These are phyloP conservation scores for Sphaeramia orbicularis DNA, from an alignment of 2,797 vertebrate species.

Conservation along the genomic window DNA sequence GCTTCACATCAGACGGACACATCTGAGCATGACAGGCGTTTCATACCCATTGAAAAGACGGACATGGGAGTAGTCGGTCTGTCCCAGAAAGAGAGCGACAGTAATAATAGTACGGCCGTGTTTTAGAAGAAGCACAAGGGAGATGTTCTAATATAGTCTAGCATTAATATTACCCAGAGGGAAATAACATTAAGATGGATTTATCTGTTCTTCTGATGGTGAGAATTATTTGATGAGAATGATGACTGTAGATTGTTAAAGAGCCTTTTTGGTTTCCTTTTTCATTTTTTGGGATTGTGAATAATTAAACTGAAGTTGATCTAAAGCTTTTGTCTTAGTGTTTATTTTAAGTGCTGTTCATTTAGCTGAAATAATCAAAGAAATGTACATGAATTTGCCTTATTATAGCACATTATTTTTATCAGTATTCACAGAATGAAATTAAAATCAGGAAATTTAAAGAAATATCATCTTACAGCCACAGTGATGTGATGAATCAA, in stretches of 20 bases:
- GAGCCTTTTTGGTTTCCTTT: slow-evolving; percentile 61
- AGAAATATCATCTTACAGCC: too few species aligned
- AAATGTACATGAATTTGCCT: not conserved
- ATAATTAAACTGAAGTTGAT: slow-evolving; percentile 84
- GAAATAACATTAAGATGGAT: slow-evolving; percentile 53
- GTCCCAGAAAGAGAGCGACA: slow-evolving; percentile 12
- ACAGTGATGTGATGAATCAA: too few species aligned
- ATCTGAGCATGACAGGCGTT: slow-evolving; percentile 23
- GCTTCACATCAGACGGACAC: slow-evolving; percentile 3
- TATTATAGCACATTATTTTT: too few species aligned
- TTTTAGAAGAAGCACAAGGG: slow-evolving; percentile 73
- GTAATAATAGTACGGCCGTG: slow-evolving; percentile 36
- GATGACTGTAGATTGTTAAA: slow-evolving; percentile 78
- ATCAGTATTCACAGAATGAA: too few species aligned
- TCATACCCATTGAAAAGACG: slow-evolving; percentile 5
- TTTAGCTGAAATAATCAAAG: not conserved
- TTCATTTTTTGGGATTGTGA: slow-evolving; percentile 71
- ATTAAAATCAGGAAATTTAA: too few species aligned
- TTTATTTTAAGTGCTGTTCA: slow-evolving; percentile 10
- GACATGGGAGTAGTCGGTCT: slow-evolving; percentile 2
- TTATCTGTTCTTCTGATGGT: slow-evolving; percentile 42
- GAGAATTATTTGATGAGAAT: slow-evolving; percentile 52
- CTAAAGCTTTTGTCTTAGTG: slow-evolving; percentile 42
- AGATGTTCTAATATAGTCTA: slow-evolving; percentile 49
- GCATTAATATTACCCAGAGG: slow-evolving; percentile 58